Conservation (phyloP, 92 coral and sea anemone genomes). For the Umimayanthus chanpuru region DNA sequence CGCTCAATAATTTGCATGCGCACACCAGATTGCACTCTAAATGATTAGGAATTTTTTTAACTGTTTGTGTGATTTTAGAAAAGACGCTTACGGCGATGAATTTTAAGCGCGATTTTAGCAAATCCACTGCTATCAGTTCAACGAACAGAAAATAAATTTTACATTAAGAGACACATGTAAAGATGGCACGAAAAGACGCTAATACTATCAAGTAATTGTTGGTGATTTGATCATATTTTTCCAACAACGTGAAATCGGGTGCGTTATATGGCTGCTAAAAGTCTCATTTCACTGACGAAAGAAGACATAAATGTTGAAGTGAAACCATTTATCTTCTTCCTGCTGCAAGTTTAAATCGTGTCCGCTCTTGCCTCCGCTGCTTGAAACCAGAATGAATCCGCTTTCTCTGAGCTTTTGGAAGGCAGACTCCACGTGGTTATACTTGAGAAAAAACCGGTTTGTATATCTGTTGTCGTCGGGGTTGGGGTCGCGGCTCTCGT, state of each 20-base stretch:
- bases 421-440: constrained; percentile 85
- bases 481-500: constrained; percentile 86
- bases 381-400: constrained; percentile 73
- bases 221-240: background rate
- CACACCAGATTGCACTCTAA: background rate
- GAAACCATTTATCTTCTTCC: constrained; percentile 91
- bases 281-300: constrained; percentile 51
- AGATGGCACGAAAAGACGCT: background rate
- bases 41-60: background rate
- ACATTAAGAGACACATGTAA: background rate
- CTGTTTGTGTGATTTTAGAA: background rate
- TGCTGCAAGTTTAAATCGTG: constrained; percentile 50
- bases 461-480: constrained; percentile 82
- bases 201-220: background rate
- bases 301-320: constrained; percentile 78
- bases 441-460: constrained; percentile 88
- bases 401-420: constrained; percentile 73
- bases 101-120: background rate
- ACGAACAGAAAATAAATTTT: background rate
- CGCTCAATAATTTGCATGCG: background rate
- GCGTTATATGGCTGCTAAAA: constrained; percentile 3
- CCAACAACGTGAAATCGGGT: background rate
- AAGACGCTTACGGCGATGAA: background rate
- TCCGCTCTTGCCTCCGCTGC: constrained; percentile 81
- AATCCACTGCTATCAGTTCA: background rate